Evolutionary conservation across 2,797 vertebrate species (phyloP), one percentile per base, ranked within the genome.

Genomic region (Sebastes vulpes): DNA sequence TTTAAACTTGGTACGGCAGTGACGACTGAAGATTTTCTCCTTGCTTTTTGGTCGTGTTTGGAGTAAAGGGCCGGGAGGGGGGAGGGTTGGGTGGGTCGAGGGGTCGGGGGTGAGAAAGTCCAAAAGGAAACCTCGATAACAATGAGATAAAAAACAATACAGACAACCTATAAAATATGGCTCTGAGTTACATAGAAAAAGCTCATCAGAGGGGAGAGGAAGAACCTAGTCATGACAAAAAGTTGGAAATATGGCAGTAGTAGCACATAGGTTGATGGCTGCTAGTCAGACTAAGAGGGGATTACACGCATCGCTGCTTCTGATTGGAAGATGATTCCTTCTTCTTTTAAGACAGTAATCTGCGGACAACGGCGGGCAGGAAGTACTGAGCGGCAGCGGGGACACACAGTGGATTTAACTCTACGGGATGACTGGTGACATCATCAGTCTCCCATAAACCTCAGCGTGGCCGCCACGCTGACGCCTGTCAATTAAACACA

Each of bases 181-280:
- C 96, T 96, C 95, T 96, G 94, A 94, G 90, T 94, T 92, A 95
- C 94, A 93, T 95, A 96, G 94, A 95, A 96, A 95, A 95, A 93
- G 93, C 91, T 93, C 75, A 80, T 91, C 88, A 67, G 90, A 90
- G 92, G 89, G 91, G 81, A 78, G 81, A 75, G 89, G 84, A 82
- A 81, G 79, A 94, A 95, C 86, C 79, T 59, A 92, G 84, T 90
- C 68, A 75, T 94, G 94, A 94, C 86, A 58, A 70, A 16, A 84
- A 75, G 83, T 71, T 87, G 80, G 77, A 83, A 92, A 89, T 94
- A 95, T 96, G 96, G 95, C 95, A 96, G 94, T 94, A 93, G 95
- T 92, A 93, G 89, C 94, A 89, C 75, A 72, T 52, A 52, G 71
- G 58, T 66, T 52, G 65, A 85, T 68, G 86, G 85, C 86, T 72